Base-by-base conservation (phyloP, 2,888 invertebrate genomes). In the Oxytorus armatus region DNA sequence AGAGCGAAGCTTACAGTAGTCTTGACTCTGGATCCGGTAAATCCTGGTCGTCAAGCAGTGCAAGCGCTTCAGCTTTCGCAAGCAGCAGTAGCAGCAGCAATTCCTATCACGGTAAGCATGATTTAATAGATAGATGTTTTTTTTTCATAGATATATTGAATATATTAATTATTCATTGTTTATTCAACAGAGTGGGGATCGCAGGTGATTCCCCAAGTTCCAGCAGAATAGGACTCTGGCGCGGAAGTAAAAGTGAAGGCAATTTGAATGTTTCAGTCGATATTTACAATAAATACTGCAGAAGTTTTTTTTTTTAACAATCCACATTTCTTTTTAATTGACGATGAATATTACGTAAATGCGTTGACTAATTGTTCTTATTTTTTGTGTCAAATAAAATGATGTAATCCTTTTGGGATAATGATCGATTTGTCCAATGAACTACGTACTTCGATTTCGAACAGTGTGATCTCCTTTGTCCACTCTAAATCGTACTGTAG, bases 1-100 rank as follows among this genome's bases (percentile, higher is more conserved):
- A 68, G 3, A 76, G 79, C 7, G 66, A 80, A 49, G 76, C 79
- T 1, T 61, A 73, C 65, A 72, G 57, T 11, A 59, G 21, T 1
- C 3, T 1, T 14, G 18, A 51, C 2, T 42, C 36, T 21, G 79
- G 61, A 33, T 51, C 65, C 29, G 65, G 75, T 11, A 25, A 59
- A 18, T 42, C 69, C 21, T 79, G 79, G 79, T 21, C 79, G n/a
- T 70, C 79, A 3, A 75, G 75, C 7, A 75, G 57, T 29, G 79
- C 79, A 16, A 61, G 55, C 36, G 79, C 79, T 8, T 80, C 79
- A 8, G 79, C 79, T 18, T 66, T 16, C 29, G 72, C 79, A 10
- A 80, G 59, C 59, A 76, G 79, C 42, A 14, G 42, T 11, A 79
- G 65, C 70, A 76, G 76, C 55, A 55, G 55, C 49, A 49, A 21